Evolutionary conservation across 92 coral and sea anemone genomes (phyloP), one percentile per base, ranked within the genome.

Genomic region (Hydrozoanthus gracilis): DNA sequence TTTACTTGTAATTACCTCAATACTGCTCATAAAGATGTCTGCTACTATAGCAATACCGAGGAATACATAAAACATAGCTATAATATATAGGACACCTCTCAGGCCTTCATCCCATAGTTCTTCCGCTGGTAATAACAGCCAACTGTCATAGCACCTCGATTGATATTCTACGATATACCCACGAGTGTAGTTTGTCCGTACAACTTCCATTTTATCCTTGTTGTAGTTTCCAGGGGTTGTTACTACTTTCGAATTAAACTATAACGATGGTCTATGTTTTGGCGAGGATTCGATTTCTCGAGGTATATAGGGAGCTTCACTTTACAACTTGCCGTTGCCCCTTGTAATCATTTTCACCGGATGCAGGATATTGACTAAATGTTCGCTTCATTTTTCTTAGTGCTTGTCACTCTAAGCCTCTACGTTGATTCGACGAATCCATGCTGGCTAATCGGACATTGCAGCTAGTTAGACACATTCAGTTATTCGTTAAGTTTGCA

Each of bases 11-110:
- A 95, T 95, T 4, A 95, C 98, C 15, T 95, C 98, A 20, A 95
- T 93, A 27, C 91, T 91, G 82, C 98, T 93, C 94, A 95, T 93
- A 71, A 95, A 95, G 61, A 95, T 95, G 51, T 95, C 98, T 2
- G 98, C 98, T 20, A 95, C 95, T 83, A 95, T 95, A 62, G 98
- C 98, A 60, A 95, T 95, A 7, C 98, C 98, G 14, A 95, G 87
- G 74, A 95, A 95, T 17, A 91, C 61, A 52, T 95, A 95, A 15
- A 93, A 85, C 94, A 95, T 89, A 0, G 93, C 98, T 48, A 91
- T 48, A 9, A 86, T 74, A 49, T 95, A 95, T 39, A 95, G 76
- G 83, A 92, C 84, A 5, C 94, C 96, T 10, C 91, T 94, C 10
- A 93, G 17, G 0, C 98, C 93, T 0, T 90, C 87, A 52, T 67